Evolutionary conservation across 2,797 vertebrate species (phyloP).

Genomic region (Hippocampus kuda): DNA sequence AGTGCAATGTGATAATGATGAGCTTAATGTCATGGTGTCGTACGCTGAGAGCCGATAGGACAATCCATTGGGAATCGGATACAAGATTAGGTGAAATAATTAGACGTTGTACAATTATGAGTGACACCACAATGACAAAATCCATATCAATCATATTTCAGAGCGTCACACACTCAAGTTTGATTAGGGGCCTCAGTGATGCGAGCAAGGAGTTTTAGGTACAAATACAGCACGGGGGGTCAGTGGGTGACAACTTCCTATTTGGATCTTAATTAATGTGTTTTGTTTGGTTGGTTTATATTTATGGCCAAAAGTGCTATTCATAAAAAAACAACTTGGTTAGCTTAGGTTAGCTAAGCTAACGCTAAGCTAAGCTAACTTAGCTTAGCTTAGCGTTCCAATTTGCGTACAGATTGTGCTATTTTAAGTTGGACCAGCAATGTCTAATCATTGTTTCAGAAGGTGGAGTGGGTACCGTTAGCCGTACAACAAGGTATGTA

Average conservation of each 20-base stretch:
- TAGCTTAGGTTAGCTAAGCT: too few species aligned
- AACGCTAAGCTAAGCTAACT: too few species aligned
- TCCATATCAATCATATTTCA: slow-evolving; percentile 29
- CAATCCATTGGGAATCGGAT: slow-evolving; percentile 30
- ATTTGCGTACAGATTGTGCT: too few species aligned
- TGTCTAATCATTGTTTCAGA: too few species aligned
- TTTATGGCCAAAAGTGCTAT: background rate
- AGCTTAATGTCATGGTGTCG: slow-evolving; percentile 49
- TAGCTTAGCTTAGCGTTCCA: too few species aligned
- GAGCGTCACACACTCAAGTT: slow-evolving; percentile 8
- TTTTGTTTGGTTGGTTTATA: background rate
- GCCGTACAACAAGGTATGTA: too few species aligned
- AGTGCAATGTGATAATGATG: slow-evolving; percentile 40
- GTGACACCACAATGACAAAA: slow-evolving; percentile 43
- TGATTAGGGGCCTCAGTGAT: background rate
- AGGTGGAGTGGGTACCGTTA: too few species aligned
- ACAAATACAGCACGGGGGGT: background rate
- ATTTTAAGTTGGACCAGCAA: too few species aligned
- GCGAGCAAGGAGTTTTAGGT: background rate
- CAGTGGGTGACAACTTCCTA: background rate
- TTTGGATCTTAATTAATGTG: background rate
- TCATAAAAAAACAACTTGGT: too few species aligned
- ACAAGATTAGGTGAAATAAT: slow-evolving; percentile 47
- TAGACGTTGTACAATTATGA: slow-evolving; percentile 40
- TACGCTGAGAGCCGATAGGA: slow-evolving; percentile 21